phyloP scores from a whole-genome alignment of 2,797 vertebrate genomes.

The Myotis myotis region DNA sequence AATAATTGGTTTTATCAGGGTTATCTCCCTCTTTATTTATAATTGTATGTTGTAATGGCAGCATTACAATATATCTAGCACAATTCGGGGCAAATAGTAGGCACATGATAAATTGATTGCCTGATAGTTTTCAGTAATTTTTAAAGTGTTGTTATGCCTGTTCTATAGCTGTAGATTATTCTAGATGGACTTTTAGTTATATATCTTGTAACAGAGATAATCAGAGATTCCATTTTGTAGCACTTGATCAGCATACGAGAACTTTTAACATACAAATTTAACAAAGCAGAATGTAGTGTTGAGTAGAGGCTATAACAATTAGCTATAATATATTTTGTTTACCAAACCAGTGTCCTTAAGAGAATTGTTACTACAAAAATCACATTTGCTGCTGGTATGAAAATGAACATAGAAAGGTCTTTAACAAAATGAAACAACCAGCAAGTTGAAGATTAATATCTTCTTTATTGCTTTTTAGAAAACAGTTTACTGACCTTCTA shows the following conservation, averaged over 20 bases:
- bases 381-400: not conserved
- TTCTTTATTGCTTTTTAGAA: not conserved
- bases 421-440: not conserved
- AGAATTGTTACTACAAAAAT: not conserved
- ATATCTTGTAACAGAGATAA: not conserved
- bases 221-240: not conserved
- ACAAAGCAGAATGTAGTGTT: not conserved
- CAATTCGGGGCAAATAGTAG: not conserved
- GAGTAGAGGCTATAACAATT: not conserved
- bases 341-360: not conserved
- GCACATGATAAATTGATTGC: not conserved
- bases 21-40: not conserved
- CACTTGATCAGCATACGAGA: not conserved
- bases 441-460: not conserved
- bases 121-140: not conserved
- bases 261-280: not conserved
- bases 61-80: not conserved
- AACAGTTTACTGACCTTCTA: not conserved
- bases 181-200: not conserved
- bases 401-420: slow-evolving; percentile 21
- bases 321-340: not conserved
- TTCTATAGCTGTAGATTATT: not conserved
- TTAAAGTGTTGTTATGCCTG: not conserved
- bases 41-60: not conserved
- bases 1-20: no score